Conservation (phyloP, 2,113 vertebrate species). For the Gymnarchus niloticus region DNA sequence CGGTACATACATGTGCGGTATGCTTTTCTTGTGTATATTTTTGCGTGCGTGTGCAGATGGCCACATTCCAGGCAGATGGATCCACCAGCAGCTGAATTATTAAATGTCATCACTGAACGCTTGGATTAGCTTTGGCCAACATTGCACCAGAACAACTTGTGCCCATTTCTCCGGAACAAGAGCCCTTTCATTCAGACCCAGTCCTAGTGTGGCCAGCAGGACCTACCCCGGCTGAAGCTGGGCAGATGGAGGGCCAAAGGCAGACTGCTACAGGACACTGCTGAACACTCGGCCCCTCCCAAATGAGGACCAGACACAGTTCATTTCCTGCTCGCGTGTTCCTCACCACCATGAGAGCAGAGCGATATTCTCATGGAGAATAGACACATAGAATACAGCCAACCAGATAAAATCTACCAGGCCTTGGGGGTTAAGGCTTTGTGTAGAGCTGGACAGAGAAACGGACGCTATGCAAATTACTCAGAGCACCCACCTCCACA, state of each 20-base stretch:
- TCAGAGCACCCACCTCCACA: too few relatives aligned
- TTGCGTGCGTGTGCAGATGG: not conserved
- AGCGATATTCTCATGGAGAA: not conserved
- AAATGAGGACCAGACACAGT: not conserved
- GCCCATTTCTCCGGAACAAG: not conserved
- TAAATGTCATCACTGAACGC: not conserved
- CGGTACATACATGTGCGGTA: too few relatives aligned
- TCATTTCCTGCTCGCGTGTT: not conserved
- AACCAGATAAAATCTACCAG: not conserved
- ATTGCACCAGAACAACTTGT: not conserved
- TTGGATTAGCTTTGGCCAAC: not conserved
- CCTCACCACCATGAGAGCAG: not conserved
- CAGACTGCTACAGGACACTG: not conserved
- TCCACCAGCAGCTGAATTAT: not conserved
- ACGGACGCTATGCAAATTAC: too few relatives aligned
- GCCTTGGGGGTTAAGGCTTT: not conserved
- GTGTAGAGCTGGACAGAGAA: not conserved
- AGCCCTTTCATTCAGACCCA: not conserved
- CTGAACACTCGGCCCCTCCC: not conserved
- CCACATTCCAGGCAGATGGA: too few relatives aligned
- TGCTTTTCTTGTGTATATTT: slow-evolving; percentile 22
- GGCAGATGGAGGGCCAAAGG: not conserved
- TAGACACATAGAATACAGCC: not conserved
- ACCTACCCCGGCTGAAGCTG: not conserved
- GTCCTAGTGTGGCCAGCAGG: slow-evolving; percentile 21